Evolutionary conservation across 2,113 vertebrate genomes (phyloP), one percentile per base, ranked within the genome.

Genomic region (Vireo altiloquus): DNA sequence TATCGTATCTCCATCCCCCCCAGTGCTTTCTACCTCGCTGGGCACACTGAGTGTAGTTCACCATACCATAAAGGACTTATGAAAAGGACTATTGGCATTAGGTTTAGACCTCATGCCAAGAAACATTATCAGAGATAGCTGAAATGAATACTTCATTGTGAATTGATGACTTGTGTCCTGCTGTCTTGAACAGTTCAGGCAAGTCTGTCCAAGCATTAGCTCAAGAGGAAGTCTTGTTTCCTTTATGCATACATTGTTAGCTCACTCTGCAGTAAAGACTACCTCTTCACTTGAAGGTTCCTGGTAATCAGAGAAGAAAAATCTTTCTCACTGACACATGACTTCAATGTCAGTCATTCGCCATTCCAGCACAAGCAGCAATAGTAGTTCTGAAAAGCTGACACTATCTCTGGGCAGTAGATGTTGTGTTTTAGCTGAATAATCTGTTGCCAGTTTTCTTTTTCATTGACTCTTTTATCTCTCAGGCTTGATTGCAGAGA

Each of bases 1-100:
- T 44, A 2, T n/a, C 2, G 0, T n/a, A 33, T 40, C 47, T 88
- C 20, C 20, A 12, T 70, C 35, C 2, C 82, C 7, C 8, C 5
- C 27, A 44, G 24, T 47, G 13, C 46, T 53, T 75, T 64, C 21
- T 11, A 6, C 24, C 37, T 75, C 31, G 28, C 44, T 47, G 40
- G 46, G n/a, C 70, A 70, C 27, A 18, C 31, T n/a, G 28, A 30
- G 11, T n/a, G n/a, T 70, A 61, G 40, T 50, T 84, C 40, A 30
- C 33, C 1, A 0, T 40, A 6, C 56, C 16, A 14, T 81, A 35
- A 87, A 44, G 74, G n/a, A 57, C 70, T 9, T 53, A 14, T 1
- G 33, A 53, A 47, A 80, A 42, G 52, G 22, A 49, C 56, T 11
- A 2, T 37, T 87, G 13, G 47, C 40, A n/a, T 89, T 69, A 64